Conservation (phyloP, 1,140 invertebrate genomes). For the Ostrea edulis region DNA sequence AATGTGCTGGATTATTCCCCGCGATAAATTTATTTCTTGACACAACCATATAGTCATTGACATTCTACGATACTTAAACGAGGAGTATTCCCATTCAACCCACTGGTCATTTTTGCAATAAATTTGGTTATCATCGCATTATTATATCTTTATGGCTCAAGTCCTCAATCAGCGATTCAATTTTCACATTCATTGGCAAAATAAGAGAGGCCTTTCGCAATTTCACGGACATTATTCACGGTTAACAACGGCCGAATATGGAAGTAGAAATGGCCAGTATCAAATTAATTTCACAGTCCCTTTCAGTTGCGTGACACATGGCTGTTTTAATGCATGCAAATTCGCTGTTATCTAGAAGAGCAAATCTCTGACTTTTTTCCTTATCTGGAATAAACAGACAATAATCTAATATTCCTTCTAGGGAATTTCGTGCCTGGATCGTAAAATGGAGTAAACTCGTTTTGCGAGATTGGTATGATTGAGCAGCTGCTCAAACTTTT, state of each 20-base stretch:
- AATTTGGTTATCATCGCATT: constrained; percentile 28
- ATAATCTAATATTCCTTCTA: neutral
- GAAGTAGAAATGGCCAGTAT: constrained; percentile 34
- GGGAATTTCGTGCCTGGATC: neutral
- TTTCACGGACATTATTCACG: constrained; percentile 26
- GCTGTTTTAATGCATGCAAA: constrained; percentile 35
- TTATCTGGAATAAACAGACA: constrained; percentile 3
- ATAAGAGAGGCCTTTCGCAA: neutral
- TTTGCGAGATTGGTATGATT: neutral
- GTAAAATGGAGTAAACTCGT: neutral
- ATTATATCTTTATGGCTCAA: constrained; percentile 38
- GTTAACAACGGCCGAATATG: constrained; percentile 3
- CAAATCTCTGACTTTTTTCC: neutral
- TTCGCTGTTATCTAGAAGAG: neutral
- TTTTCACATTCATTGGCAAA: constrained; percentile 32
- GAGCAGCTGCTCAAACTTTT: neutral
- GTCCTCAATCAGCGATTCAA: constrained; percentile 18
- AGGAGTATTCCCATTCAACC: neutral
- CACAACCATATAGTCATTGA: neutral
- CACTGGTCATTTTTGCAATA: constrained; percentile 1
- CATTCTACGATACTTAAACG: neutral
- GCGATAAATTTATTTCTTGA: neutral
- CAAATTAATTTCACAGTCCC: constrained; percentile 35
- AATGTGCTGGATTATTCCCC: too few species aligned
- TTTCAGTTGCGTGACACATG: constrained; percentile 27